Evolutionary conservation across 1,140 invertebrate species (phyloP).

Genomic region (Helicoverpa zea): DNA sequence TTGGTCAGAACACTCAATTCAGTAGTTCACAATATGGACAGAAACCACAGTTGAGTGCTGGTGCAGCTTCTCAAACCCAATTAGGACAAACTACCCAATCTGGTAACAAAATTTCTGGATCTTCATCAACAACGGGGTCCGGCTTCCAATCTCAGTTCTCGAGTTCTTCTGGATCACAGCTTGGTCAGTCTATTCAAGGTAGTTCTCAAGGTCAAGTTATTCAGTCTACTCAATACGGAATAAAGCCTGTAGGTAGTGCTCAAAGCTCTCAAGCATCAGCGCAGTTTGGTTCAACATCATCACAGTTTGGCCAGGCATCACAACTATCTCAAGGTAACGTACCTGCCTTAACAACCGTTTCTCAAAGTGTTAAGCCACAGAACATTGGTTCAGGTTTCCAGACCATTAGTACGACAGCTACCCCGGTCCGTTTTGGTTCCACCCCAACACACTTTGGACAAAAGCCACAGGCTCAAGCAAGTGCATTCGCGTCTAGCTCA

Average conservation of each 20-base stretch:
- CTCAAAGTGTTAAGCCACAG: background rate
- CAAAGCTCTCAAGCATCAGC: background rate
- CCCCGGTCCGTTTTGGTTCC: background rate
- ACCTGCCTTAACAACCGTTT: background rate
- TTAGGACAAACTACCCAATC: background rate
- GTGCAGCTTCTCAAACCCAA: background rate
- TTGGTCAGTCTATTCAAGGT: slow-evolving; percentile 9
- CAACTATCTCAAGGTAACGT: background rate
- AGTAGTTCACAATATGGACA: background rate
- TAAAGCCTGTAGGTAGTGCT: background rate
- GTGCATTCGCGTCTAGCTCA: slow-evolving; percentile 18
- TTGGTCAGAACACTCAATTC: background rate
- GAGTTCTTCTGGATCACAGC: slow-evolving; percentile 9
- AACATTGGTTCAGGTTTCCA: background rate
- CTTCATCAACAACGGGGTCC: background rate
- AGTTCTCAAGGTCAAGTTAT: background rate
- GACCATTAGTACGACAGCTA: background rate
- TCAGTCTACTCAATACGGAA: slow-evolving; percentile 27
- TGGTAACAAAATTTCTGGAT: slow-evolving; percentile 14
- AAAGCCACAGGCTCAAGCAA: background rate
- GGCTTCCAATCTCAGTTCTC: slow-evolving; percentile 14
- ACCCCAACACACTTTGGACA: background rate
- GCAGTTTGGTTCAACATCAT: slow-evolving; percentile 6
- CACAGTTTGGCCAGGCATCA: background rate
- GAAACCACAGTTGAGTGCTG: background rate